Evolutionary conservation across 2,888 invertebrate genomes (phyloP), one percentile per base, ranked within the genome.

Genomic region (Limnephilus rhombicus): DNA sequence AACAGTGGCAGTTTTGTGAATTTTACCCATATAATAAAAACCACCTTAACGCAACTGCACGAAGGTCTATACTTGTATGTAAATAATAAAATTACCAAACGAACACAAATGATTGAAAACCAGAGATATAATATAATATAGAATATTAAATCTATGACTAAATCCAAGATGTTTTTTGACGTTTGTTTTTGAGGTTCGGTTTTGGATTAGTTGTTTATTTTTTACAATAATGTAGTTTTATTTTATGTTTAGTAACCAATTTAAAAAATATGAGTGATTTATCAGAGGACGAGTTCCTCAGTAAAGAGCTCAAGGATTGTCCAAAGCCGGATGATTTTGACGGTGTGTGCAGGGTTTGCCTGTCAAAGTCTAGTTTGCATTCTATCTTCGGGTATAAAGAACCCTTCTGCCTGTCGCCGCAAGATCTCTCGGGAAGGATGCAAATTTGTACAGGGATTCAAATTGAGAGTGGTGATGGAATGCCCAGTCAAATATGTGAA

Each of bases 401-500:
- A 29, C 29, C 85, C 2, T 29, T 86, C 13, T 15, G 87, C 9
- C 53, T 4, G 7, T 68, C 53, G 15, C 15, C 45, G 15, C 85
- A 86, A 11, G 90, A 90, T 29, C 80, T 91, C 3, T 91, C 86
- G 1, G 45, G 18, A 34, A 91, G 80, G 29, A 81, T 91, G 41
- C 31, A 41, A 31, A 45, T 18, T 9, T 80, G 68, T 24, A 83
- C 91, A 18, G 80, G 81, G 11, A 49, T 91, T 15, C 34, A 80
- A 31, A 45, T 86, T 34, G n/a, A 31, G 3, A 37, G 13, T 9
- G 31, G 45, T 80, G 91, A 91, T 81, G 81, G 80, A 29, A 41
- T 91, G 37, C 91, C 91, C 15, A 45, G 80, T 45, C 87, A 91
- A 45, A 91, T 91, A 12, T 91, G 91, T 41, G 49, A 87, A 15